phyloP scores from a whole-genome alignment of 2,113 vertebrate species.

The Mesoclemmys tuberculata region DNA sequence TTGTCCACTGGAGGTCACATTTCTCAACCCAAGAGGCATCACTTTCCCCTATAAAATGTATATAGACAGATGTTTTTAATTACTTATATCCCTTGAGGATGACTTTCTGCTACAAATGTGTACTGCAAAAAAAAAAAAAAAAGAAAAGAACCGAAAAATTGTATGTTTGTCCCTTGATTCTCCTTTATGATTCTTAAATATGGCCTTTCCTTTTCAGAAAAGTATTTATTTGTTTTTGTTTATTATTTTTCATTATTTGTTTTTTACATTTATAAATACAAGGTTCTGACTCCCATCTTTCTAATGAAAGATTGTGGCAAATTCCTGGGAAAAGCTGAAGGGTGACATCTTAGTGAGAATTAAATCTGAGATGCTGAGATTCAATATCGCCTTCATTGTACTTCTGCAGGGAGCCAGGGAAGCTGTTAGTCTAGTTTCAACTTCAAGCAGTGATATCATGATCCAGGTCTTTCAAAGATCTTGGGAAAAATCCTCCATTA shows the following conservation, averaged over 20 bases:
- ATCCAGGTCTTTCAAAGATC: neutral
- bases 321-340: neutral
- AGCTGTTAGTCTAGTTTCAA: neutral
- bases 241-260: neutral
- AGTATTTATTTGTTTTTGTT: neutral
- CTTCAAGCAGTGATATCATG: neutral
- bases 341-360: neutral
- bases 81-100: constrained; percentile 12
- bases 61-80: neutral
- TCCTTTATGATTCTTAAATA: constrained; percentile 17
- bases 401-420: neutral
- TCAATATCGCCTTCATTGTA: neutral
- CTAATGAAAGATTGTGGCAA: neutral
- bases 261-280: neutral
- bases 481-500: neutral
- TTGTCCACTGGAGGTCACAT: neutral
- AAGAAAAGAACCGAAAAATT: neutral
- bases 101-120: neutral
- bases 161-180: constrained; percentile 3
- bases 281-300: neutral
- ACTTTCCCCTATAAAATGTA: constrained; percentile 10
- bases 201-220: neutral
- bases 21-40: neutral
- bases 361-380: neutral
- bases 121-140: constrained; percentile 3